Base-by-base conservation (phyloP, 2,888 invertebrate genomes). In the Mesorhabditis spiculigera region DNA sequence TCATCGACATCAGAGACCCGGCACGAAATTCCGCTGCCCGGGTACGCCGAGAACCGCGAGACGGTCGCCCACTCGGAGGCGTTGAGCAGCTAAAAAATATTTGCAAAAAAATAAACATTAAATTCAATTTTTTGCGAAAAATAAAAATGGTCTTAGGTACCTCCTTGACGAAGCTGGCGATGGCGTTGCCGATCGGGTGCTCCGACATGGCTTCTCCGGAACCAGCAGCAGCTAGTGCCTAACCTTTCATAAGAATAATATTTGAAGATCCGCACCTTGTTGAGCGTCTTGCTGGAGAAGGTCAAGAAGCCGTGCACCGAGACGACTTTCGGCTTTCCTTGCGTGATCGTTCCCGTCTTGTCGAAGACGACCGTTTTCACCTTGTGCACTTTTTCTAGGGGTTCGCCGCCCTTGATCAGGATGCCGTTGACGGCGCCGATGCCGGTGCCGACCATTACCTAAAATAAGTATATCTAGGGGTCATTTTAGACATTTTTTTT, bases 291-390 rank as follows among this genome's bases (percentile, higher is more conserved):
- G 28, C 28, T 28, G 28, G 28, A 28, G 28, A 28, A 28, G 28
- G 28, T 28, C 28, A 28, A 28, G 28, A 93, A 90, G 71, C 93
- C 86, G 3, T 90, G 89, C 41, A 93, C 89, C 68, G 90, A 90
- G 3, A 91, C 91, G 61, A 93, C 92, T 80, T 91, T 90, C 0
- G 95, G 93, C 3, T 91, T 90, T 6, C 97, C 97, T 71, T 92
- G 91, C 0, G 97, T 98, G 4, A 98, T 92, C 0, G 97, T 98
- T 13, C 98, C 98, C 0, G 98, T 99, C 88, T 99, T 99, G 87
- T 99, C 98, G 87, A 99, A 97, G 70, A 98, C 93, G 10, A 98
- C 91, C 3, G 92, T 93, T 83, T 44, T 50, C 75, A 93, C 93
- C 90, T 96, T 96, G 84, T 97, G 96, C 0, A 96, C 95, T 85